Base-by-base conservation (phyloP, 2,888 invertebrate species). In the Halictus ligatus region DNA sequence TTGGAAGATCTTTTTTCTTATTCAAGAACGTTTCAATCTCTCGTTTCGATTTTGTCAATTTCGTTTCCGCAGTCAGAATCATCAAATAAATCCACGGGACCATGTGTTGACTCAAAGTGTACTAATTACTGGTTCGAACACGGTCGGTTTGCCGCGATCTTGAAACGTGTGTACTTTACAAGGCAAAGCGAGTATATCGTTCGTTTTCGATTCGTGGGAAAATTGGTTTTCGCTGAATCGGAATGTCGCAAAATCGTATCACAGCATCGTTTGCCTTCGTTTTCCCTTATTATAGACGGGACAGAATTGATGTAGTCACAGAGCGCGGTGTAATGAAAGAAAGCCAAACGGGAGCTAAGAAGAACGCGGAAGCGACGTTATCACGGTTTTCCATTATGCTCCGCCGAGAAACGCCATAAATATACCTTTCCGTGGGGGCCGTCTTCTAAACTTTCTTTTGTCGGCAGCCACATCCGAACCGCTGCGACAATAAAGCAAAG, bases 351-450 rank as follows among this genome's bases (percentile, higher is more conserved):
- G 15, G n/a, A 73, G 18, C 40, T n/a, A 35, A 46, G 35, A 46
- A 48, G 21, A 67, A 81, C 83, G 75, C 54, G 73, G 25, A 58
- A 71, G 40, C 60, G n/a, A 75, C 60, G 58, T 82, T 81, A 83
- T 84, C 84, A 81, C 83, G 18, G 76, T 83, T 87, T 81, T 89
- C 79, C 72, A 81, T 88, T 81, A 84, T 72, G 50, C 35, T 80
- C 12, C 35, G 21, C 25, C 43, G 54, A 75, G 40, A 25, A 71
- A 21, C 15, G 8, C 48, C 58, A 25, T 76, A 83, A 89, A 78
- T 83, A 79, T 64, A 54, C 48, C n/a, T 18, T 25, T 13, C 5
- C 13, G n/a, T 2, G 10, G 15, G 8, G 43, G 13, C 29, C 10
- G 13, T 71, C 58, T 48, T 75, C 58, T 40, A 78, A 83, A 78